Conservation (phyloP, 2,797 vertebrate genomes). For the Clarias pachynema region DNA sequence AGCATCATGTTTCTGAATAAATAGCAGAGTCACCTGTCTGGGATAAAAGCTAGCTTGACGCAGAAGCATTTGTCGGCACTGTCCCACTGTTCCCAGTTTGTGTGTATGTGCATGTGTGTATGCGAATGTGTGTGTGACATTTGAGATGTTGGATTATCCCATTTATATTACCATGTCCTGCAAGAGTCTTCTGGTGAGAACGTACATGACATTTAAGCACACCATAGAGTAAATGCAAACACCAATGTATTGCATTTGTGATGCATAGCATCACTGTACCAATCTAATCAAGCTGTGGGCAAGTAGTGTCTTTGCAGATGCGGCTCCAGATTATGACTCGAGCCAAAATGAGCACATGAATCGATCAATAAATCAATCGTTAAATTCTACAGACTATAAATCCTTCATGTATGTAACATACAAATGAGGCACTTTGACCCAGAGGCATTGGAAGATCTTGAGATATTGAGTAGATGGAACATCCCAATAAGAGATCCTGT, state of each 20-base stretch:
- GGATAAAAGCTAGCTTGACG: conserved; percentile 65
- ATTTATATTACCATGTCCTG: not conserved
- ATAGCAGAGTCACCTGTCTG: conserved; percentile 78
- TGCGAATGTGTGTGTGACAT: conserved; percentile 16
- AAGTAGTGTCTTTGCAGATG: not conserved
- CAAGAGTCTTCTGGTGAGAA: not conserved
- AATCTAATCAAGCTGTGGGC: not conserved
- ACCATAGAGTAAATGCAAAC: not conserved
- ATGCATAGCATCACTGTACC: too few species aligned
- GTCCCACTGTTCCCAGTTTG: conserved; percentile 28
- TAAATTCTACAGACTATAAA: conserved; percentile 1
- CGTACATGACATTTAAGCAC: not conserved
- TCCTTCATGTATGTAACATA: not conserved
- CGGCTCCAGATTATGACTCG: too few species aligned
- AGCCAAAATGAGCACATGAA: not conserved
- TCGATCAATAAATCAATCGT: not conserved
- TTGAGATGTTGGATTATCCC: conserved; percentile 35
- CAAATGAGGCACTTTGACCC: conserved; percentile 10
- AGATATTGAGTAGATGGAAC: not conserved
- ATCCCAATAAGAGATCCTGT: not conserved
- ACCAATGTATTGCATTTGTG: not conserved
- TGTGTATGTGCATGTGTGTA: conserved; percentile 2
- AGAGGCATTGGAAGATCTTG: conserved; percentile 14
- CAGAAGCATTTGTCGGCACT: conserved; percentile 58
- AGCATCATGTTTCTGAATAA: conserved; percentile 73